Conservation (phyloP, 2,797 vertebrate genomes). For the Apogon talboti region DNA sequence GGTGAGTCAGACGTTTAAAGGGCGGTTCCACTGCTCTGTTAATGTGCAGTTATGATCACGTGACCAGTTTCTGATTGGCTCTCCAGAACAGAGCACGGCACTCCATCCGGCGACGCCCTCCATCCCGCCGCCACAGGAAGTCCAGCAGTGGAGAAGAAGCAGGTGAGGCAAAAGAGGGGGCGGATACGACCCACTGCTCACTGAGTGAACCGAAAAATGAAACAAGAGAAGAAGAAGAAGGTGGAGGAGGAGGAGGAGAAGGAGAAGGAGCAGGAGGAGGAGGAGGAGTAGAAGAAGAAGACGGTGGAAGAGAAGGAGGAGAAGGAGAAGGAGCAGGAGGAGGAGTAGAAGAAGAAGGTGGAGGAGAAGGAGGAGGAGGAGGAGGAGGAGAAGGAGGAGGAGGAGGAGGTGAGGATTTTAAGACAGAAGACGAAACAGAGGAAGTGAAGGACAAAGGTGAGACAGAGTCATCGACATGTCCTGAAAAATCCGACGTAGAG, state of each 20-base stretch:
- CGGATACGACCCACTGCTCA: conserved; percentile 10
- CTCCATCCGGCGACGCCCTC: conserved; percentile 81
- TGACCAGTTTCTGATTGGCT: conserved; percentile 22
- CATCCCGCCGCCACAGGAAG: conserved; percentile 76
- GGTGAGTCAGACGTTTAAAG: conserved; percentile 52
- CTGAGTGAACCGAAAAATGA: background rate
- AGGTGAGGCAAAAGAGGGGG: background rate
- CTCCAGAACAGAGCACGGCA: conserved; percentile 76
- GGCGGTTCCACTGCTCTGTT: background rate
- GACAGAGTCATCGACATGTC: too few relatives aligned
- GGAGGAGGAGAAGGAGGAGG: too few relatives aligned
- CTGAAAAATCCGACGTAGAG: too few relatives aligned
- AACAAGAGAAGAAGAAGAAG: background rate
- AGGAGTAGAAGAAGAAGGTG: background rate
- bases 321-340: too few relatives aligned
- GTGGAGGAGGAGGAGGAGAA: too few relatives aligned
- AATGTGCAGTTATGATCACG: background rate
- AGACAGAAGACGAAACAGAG: too few relatives aligned
- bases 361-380: too few relatives aligned
- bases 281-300: too few relatives aligned
- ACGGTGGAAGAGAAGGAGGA: too few relatives aligned
- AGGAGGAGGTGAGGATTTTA: too few relatives aligned
- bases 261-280: too few relatives aligned
- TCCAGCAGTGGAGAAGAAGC: conserved; percentile 72
- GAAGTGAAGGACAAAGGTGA: too few relatives aligned